Evolutionary conservation across 2,797 vertebrate genomes (phyloP).

Genomic region (Bovichtus variegatus): DNA sequence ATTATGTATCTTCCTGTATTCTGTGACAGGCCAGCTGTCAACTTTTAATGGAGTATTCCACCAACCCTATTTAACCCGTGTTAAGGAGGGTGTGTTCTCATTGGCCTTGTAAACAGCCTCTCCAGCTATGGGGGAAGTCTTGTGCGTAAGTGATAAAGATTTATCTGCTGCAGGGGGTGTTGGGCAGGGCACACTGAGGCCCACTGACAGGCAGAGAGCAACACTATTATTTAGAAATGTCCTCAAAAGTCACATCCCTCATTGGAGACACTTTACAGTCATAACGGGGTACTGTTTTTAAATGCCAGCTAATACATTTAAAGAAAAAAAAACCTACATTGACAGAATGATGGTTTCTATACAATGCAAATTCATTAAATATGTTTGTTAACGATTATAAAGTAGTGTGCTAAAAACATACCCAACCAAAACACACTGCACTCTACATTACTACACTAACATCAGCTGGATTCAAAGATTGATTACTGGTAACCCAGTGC

Average conservation of each 20-base stretch:
- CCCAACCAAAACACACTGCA: background rate
- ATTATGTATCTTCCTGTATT: background rate
- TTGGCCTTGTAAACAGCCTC: slow-evolving; percentile 79
- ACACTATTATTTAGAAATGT: slow-evolving; percentile 39
- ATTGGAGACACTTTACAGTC: background rate
- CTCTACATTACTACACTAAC: background rate
- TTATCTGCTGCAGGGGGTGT: slow-evolving; percentile 82
- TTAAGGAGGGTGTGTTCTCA: slow-evolving; percentile 12
- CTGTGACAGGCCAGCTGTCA: background rate
- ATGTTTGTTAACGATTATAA: slow-evolving; percentile 15
- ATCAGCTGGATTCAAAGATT: slow-evolving; percentile 13
- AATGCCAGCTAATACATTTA: background rate
- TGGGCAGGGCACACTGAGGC: slow-evolving; percentile 76
- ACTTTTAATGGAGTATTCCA: background rate
- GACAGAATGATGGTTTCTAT: background rate
- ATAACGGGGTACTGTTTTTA: background rate
- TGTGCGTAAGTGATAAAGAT: slow-evolving; percentile 84
- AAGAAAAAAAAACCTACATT: background rate
- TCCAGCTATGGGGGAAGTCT: slow-evolving; percentile 70
- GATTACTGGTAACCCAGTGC: slow-evolving; percentile 9
- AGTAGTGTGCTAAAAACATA: slow-evolving; percentile 1
- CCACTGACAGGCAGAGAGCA: slow-evolving; percentile 64
- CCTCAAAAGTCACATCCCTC: background rate
- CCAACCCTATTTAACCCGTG: slow-evolving; percentile 10
- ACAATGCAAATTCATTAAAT: too few species aligned